Base-by-base conservation (phyloP, 2,113 vertebrate genomes). In the Vidua macroura region DNA sequence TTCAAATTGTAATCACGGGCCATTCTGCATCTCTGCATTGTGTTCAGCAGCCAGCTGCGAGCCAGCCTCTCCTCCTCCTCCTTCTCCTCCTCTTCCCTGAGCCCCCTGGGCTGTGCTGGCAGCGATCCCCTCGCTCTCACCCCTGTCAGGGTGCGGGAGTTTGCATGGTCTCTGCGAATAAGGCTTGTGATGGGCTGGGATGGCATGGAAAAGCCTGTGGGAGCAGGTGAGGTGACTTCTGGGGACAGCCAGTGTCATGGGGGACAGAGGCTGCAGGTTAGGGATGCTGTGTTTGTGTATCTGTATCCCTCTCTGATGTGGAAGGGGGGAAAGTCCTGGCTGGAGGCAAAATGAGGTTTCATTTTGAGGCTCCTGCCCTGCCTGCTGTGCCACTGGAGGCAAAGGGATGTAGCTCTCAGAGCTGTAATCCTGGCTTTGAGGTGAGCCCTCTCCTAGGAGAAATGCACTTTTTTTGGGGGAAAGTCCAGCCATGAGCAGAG, bases 1-100 rank as follows among this genome's bases (percentile, higher is more conserved):
- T 94, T 97, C 80, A 95, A 86, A 97, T 97, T 97, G 96, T 98
- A 97, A 97, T 97, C 87, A 95, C 35, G 1, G 83, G 84, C 97
- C 96, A 95, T 97, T 97, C 93, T 97, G 96, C 84, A 18, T 86
- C 95, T 93, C 90, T 0, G 7, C 74, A 92, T 94, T 96, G 94
- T 95, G 80, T 90, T 95, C 73, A 0, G 76, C 69, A 83, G 83
- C 85, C 95, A 95, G 96, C 94, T 97, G 94, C 15, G 23, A 88
- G 52, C 69, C 70, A 49, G 41, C 79, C 63, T 69, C 79, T 89
- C 31, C 59, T 58, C 17, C 75, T 72, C 6, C 59, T 82, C 8
- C 69, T 88, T 2, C 31, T 76, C 58, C 28, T 30, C 20, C 49
- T 46, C 13, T 56, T 46, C 53, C 33, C 2, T 0, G 70, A 92